Conservation (phyloP, 2,888 invertebrate species). For the Amphipoea lucens region DNA sequence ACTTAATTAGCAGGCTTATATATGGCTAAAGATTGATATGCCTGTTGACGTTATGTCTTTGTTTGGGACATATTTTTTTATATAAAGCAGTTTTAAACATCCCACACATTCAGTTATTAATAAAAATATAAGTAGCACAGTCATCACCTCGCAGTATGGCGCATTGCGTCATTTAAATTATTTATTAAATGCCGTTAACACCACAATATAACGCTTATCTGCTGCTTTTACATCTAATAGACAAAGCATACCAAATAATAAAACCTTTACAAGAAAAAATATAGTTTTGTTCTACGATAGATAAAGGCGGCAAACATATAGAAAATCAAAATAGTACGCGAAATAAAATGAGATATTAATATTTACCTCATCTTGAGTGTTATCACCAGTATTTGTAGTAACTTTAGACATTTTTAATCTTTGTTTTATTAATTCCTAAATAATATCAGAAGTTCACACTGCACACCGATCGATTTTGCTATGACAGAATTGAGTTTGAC, state of each 20-base stretch:
- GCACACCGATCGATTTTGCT: slow-evolving; percentile 62
- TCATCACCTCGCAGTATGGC: slow-evolving; percentile 56
- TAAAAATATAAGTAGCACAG: slow-evolving; percentile 29
- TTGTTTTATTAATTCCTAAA: slow-evolving; percentile 32
- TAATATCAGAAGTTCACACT: slow-evolving; percentile 39
- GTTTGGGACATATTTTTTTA: background rate
- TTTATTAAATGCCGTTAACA: slow-evolving; percentile 4
- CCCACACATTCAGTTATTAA: slow-evolving; percentile 28
- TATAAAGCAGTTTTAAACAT: background rate
- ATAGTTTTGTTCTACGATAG: slow-evolving; percentile 36
- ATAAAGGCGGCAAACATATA: slow-evolving; percentile 65
- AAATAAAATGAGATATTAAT: slow-evolving; percentile 56
- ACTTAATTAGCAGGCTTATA: slow-evolving; percentile 31
- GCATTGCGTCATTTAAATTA: slow-evolving; percentile 74
- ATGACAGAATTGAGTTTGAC: slow-evolving; percentile 41
- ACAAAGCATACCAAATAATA: slow-evolving; percentile 11
- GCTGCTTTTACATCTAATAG: background rate
- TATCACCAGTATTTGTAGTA: slow-evolving; percentile 85
- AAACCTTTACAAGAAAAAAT: slow-evolving; percentile 34
- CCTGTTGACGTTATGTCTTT: background rate
- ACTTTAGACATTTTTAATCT: slow-evolving; percentile 79
- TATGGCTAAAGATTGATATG: background rate
- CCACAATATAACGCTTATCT: background rate
- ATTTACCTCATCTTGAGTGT: slow-evolving; percentile 93
- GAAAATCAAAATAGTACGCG: slow-evolving; percentile 26